Conservation (phyloP, 2,888 invertebrate genomes). For the Gryllus longicercus region DNA sequence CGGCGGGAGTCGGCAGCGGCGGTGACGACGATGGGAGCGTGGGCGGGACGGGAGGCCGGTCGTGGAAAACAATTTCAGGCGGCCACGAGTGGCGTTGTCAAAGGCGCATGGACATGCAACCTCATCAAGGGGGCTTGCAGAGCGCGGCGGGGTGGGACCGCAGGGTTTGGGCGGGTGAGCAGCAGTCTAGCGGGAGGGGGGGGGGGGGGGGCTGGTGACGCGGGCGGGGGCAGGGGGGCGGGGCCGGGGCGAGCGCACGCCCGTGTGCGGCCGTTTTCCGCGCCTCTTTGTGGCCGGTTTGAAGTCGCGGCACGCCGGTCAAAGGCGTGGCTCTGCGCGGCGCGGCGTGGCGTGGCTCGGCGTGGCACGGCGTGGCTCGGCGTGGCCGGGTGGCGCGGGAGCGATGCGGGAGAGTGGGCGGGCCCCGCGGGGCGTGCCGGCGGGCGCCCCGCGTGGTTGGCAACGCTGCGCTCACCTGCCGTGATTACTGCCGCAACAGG, state of each 20-base stretch:
- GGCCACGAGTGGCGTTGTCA: slow-evolving; percentile 17
- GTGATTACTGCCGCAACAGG: no score
- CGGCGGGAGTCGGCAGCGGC: not conserved
- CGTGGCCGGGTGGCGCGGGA: no score
- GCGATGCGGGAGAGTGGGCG: no score
- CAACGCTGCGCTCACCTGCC: no score
- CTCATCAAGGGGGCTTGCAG: not conserved
- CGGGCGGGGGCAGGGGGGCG: not conserved
- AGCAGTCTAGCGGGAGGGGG: no score
- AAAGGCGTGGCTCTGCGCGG: no score
- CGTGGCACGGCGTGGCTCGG: no score
- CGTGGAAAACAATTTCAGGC: slow-evolving; percentile 17
- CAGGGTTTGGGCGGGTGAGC: not conserved
- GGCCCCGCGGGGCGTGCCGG: no score
- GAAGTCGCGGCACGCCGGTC: not conserved
- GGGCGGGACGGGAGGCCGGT: not conserved
- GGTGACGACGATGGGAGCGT: not conserved
- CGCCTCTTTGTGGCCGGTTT: slow-evolving; percentile 6
- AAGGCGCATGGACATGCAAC: slow-evolving; percentile 10
- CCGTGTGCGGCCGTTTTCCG: not conserved
- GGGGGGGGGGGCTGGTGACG: not conserved
- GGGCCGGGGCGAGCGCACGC: not conserved
- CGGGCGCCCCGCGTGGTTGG: no score
- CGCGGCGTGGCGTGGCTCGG: no score
- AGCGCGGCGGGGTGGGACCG: not conserved